A percentile compares a stretch with the other conserved stretches of the same genome.
These are phyloP conservation scores for Oncopeltus fasciatus DNA, from an alignment of 1,140 invertebrate genomes.

Conservation along the genomic window DNA sequence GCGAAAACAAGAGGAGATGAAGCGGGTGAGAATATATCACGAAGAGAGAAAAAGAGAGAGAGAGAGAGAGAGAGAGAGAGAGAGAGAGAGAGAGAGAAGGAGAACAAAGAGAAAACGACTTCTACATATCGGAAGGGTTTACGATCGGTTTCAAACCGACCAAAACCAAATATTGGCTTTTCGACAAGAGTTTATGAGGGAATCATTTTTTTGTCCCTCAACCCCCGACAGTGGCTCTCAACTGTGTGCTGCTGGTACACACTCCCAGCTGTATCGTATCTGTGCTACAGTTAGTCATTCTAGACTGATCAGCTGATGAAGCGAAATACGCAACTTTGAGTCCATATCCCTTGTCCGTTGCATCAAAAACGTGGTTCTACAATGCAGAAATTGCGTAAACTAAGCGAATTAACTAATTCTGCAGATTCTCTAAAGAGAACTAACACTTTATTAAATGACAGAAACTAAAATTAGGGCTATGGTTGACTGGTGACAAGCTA, in stretches of 20 bases:
- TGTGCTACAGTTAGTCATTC: not conserved
- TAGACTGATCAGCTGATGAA: not conserved
- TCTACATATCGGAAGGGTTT: not conserved
- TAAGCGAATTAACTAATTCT: no score
- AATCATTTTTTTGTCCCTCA: not conserved
- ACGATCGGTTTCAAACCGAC: not conserved
- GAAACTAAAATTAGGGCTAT: no score
- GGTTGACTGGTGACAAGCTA: no score
- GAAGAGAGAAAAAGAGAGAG: not conserved
- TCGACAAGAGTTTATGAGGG: not conserved
- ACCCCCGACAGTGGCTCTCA: no score
- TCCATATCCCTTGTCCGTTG: no score
- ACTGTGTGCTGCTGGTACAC: not conserved
- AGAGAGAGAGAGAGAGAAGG: not conserved
- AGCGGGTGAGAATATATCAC: not conserved
- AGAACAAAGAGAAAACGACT: no score
- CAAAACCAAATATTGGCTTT: slow-evolving; percentile 1
- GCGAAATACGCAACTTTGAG: no score
- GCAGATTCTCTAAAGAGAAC: no score
- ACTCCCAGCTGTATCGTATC: not conserved
- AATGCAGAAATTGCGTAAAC: no score
- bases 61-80: not conserved
- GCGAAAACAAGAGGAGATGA: not conserved
- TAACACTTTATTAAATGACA: no score
- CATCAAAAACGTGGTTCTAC: no score